phyloP scores from a whole-genome alignment of 2,113 vertebrate species.

The Eudorcas thomsonii region DNA sequence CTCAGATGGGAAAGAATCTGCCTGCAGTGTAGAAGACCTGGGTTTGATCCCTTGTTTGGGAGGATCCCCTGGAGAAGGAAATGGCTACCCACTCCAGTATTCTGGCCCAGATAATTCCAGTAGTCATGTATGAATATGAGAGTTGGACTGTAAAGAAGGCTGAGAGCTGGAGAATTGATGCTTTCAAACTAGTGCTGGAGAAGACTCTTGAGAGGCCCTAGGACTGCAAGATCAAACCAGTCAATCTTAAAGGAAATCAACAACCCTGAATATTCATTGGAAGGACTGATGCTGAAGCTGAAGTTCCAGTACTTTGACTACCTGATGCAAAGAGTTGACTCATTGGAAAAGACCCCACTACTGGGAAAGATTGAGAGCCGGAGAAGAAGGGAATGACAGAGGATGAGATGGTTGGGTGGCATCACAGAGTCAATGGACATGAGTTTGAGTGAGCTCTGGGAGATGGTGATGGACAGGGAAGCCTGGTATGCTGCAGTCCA shows the following conservation, averaged over 20 bases:
- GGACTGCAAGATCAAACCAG: not conserved
- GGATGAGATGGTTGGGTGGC: not conserved
- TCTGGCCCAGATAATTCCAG: not conserved
- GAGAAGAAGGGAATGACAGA: not conserved
- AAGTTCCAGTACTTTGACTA: not conserved
- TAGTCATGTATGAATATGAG: not conserved
- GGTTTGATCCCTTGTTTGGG: not conserved
- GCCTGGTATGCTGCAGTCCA: not conserved
- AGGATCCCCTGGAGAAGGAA: not conserved
- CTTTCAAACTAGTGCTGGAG: not conserved
- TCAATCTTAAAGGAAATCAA: not conserved
- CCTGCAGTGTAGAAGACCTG: not conserved
- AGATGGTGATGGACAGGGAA: not conserved
- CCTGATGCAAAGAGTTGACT: not conserved
- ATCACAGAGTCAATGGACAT: not conserved
- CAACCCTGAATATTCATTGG: not conserved
- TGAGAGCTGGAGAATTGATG: not conserved
- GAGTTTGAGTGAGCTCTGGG: not conserved
- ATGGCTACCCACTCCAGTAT: not conserved
- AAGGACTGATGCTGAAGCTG: not conserved
- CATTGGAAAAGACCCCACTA: not conserved
- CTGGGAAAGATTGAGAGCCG: not conserved
- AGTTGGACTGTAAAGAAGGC: not conserved
- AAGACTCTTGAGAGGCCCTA: not conserved
- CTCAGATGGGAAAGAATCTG: not conserved